A percentile compares a stretch with the other conserved stretches of the same genome.
Evolutionary conservation across 2,797 vertebrate genomes (phyloP).

Genomic region (Bradypus variegatus): DNA sequence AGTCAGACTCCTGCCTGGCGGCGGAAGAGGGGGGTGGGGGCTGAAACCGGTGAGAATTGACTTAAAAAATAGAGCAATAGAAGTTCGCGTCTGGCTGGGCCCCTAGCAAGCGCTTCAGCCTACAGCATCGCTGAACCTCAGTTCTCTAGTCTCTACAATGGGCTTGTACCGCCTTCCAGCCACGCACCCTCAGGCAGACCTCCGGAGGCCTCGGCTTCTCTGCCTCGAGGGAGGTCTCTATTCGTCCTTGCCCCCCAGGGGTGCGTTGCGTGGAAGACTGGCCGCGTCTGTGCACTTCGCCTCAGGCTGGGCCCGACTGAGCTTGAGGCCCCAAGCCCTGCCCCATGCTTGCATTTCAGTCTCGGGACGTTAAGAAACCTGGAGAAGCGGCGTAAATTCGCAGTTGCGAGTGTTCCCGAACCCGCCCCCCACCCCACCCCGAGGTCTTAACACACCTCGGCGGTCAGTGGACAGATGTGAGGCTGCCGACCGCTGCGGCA

Average conservation of each 20-base stretch:
- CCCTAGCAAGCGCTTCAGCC: not conserved
- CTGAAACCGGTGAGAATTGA: not conserved
- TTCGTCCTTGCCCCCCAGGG: not conserved
- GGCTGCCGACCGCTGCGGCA: not conserved
- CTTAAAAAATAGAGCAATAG: not conserved
- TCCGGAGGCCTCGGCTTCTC: not conserved
- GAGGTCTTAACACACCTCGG: not conserved
- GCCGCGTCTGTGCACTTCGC: rapidly evolving
- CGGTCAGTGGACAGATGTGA: not conserved
- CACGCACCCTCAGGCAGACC: not conserved
- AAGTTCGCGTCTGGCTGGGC: not conserved
- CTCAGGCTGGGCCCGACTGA: not conserved
- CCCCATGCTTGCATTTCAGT: not conserved
- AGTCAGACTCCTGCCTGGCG: not conserved
- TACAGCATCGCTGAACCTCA: not conserved
- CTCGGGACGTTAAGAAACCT: not conserved
- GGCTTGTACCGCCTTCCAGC: rapidly evolving
- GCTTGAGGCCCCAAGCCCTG: not conserved
- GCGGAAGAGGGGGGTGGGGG: too few species aligned
- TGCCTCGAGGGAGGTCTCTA: not conserved
- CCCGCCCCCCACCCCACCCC: not conserved
- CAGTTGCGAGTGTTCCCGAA: not conserved
- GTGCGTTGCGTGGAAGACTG: not conserved
- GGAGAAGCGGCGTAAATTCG: not conserved
- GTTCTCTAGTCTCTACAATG: not conserved